phyloP scores from a whole-genome alignment of 2,888 invertebrate genomes.

The Hydroisotoma schaefferi region DNA sequence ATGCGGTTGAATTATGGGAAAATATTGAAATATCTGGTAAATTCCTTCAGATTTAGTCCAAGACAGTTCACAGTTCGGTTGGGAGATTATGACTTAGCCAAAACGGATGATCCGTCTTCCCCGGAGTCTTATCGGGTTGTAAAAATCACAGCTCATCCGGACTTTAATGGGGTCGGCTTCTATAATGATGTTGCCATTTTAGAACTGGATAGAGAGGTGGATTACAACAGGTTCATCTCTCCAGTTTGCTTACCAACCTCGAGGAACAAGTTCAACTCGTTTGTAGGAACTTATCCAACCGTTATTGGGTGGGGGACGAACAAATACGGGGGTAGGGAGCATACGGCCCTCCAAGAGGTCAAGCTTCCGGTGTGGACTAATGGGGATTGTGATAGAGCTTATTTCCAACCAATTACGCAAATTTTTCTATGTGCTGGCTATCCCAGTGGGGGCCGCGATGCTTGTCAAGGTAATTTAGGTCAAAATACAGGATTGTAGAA shows the following conservation, averaged over 20 bases:
- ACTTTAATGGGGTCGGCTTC: conserved; percentile 85
- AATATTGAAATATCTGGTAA: conserved; percentile 15
- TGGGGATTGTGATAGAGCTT: conserved; percentile 82
- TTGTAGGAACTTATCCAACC: conserved; percentile 72
- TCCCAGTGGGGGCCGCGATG: conserved; percentile 83
- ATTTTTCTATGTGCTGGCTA: conserved; percentile 88
- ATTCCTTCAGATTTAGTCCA: conserved; percentile 68
- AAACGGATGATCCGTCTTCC: conserved; percentile 78
- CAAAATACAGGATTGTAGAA: too few relatives aligned
- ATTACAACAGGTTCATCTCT: conserved; percentile 78
- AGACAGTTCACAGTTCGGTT: conserved; percentile 83
- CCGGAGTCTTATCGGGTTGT: conserved; percentile 74
- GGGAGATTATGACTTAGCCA: conserved; percentile 80
- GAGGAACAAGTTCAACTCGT: conserved; percentile 59
- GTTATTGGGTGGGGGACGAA: conserved; percentile 78
- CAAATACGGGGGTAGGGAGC: conserved; percentile 71
- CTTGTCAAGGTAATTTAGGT: conserved; percentile 66
- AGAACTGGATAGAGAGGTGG: conserved; percentile 67
- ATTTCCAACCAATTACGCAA: conserved; percentile 87
- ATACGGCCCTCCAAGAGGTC: conserved; percentile 78
- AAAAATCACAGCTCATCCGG: conserved; percentile 74
- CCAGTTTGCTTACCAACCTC: conserved; percentile 77
- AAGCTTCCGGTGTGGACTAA: conserved; percentile 83
- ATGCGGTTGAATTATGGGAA: neutral
- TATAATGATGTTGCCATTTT: conserved; percentile 92